A percentile compares a stretch with the other conserved stretches of the same genome.
phyloP scores from a whole-genome alignment of 2,797 vertebrate species.

The Danio kyathit region DNA sequence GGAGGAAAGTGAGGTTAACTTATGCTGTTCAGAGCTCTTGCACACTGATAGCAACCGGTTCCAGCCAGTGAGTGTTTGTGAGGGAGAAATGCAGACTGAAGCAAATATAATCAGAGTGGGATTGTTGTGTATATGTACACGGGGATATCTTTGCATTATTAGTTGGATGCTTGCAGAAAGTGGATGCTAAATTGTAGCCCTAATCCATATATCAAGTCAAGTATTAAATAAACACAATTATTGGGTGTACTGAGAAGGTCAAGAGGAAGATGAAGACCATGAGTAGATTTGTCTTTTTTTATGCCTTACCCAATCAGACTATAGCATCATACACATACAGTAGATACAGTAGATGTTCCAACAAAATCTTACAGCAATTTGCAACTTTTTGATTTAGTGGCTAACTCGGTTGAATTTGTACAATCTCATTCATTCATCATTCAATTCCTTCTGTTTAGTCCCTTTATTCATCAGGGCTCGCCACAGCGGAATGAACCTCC shows the following conservation, averaged over 20 bases:
- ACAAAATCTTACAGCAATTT: too few relatives aligned
- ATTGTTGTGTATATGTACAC: background rate
- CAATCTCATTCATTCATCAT: too few relatives aligned
- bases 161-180: background rate
- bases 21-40: background rate
- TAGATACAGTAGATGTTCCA: too few relatives aligned
- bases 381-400: too few relatives aligned
- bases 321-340: too few relatives aligned
- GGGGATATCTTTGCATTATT: background rate
- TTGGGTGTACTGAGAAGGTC: background rate
- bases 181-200: background rate
- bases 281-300: conserved; percentile 13
- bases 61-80: background rate
- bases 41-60: conserved; percentile 23
- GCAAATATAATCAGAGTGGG: background rate
- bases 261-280: background rate
- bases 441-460: too few relatives aligned
- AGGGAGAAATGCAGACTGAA: background rate
- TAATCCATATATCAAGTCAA: background rate
- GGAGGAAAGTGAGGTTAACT: background rate
- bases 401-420: too few relatives aligned
- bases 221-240: conserved; percentile 10
- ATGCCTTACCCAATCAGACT: too few relatives aligned
- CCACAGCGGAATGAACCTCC: too few relatives aligned
- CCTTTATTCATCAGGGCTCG: too few relatives aligned